These are phyloP conservation scores for Gopherus flavomarginatus DNA, from an alignment of 2,113 vertebrate genomes.

Conservation along the genomic window DNA sequence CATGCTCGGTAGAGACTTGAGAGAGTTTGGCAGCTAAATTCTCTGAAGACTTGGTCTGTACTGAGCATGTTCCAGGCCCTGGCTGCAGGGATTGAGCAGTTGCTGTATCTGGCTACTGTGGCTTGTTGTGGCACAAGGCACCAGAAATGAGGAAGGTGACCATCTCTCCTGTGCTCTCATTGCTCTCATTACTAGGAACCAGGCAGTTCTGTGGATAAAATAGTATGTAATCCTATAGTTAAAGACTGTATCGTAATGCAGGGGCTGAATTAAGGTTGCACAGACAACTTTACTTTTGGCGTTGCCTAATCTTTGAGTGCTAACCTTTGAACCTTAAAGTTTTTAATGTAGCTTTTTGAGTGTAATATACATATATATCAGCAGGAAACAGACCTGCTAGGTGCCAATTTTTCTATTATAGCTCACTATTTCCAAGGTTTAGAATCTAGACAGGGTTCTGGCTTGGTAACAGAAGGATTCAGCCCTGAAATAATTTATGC, in stretches of 20 bases:
- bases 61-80: neutral
- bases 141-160: neutral
- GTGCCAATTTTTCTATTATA: neutral
- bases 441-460: neutral
- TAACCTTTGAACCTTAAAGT: neutral
- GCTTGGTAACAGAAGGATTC: neutral
- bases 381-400: neutral
- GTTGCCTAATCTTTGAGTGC: neutral
- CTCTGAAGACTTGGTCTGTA: neutral
- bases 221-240: neutral
- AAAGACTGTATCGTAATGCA: neutral
- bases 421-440: neutral
- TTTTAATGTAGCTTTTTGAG: neutral
- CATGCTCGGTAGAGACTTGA: neutral
- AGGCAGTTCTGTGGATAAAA: neutral
- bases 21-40: neutral
- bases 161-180: neutral
- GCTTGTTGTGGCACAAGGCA: neutral
- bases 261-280: neutral
- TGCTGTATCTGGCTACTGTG: neutral
- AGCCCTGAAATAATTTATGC: neutral
- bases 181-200: neutral
- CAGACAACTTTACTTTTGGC: neutral
- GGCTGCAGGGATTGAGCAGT: neutral
- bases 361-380: neutral